A percentile compares a stretch with the other conserved stretches of the same genome.
phyloP scores from a whole-genome alignment of 1,140 invertebrate genomes.

The Drosophila pseudoananassae region DNA sequence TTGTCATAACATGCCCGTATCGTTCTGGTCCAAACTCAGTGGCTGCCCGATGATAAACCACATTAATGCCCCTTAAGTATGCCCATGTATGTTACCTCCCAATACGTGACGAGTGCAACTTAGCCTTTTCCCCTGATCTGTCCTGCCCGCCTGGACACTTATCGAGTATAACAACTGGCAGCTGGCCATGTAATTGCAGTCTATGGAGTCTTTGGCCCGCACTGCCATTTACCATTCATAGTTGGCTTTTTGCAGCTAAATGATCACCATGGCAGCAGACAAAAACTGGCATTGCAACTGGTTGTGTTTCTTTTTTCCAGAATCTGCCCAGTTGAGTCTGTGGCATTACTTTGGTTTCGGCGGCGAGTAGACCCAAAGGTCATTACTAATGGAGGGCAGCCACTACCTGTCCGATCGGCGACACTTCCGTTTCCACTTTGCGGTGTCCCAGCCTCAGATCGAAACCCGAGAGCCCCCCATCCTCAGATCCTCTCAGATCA shows the following conservation, averaged over 20 bases:
- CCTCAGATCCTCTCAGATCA: slow-evolving; percentile 24
- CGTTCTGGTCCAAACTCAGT: slow-evolving; percentile 38
- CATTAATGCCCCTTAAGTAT: slow-evolving; percentile 78
- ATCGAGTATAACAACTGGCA: slow-evolving; percentile 30
- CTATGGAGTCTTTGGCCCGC: slow-evolving; percentile 32
- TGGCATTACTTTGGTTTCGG: slow-evolving; percentile 71
- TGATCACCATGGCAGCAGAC: slow-evolving; percentile 43
- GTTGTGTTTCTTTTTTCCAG: slow-evolving; percentile 22
- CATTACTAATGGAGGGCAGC: slow-evolving; percentile 55
- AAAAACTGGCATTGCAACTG: slow-evolving; percentile 64
- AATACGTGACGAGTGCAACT: slow-evolving; percentile 68
- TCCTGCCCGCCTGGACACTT: not conserved
- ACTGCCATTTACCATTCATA: slow-evolving; percentile 73
- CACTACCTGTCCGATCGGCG: slow-evolving; percentile 50
- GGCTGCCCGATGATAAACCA: slow-evolving; percentile 64
- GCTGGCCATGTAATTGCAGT: slow-evolving; percentile 63
- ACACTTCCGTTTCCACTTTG: slow-evolving; percentile 83
- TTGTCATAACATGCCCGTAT: slow-evolving; percentile 66
- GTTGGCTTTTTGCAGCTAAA: slow-evolving; percentile 65
- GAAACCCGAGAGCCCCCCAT: slow-evolving; percentile 39
- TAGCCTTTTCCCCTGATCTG: not conserved
- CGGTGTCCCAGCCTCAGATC: slow-evolving; percentile 62
- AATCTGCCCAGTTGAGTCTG: slow-evolving; percentile 1
- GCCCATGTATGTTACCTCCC: slow-evolving; percentile 70
- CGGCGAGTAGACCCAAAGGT: slow-evolving; percentile 63